A percentile compares a stretch with the other conserved stretches of the same genome.
Evolutionary conservation across 2,888 invertebrate genomes (phyloP).

Genomic region (Diarsia dahlii): DNA sequence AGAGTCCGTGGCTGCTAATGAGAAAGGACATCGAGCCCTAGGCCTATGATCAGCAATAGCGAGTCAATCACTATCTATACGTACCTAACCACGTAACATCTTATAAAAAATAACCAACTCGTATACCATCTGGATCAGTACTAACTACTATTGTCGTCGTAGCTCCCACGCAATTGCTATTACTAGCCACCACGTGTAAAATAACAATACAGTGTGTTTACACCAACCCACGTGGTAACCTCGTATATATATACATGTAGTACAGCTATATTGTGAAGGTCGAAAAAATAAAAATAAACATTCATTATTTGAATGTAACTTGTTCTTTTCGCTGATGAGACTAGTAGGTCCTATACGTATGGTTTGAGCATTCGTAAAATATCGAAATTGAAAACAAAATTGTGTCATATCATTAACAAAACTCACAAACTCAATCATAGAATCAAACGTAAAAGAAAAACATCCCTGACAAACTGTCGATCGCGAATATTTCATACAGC

Average conservation of each 20-base stretch:
- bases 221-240: neutral
- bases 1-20: neutral
- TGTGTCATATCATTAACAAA: conserved; percentile 19
- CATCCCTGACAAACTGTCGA: conserved; percentile 30
- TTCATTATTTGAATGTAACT: neutral
- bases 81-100: too few relatives aligned
- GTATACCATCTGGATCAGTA: neutral
- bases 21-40: neutral
- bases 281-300: neutral
- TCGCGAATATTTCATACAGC: conserved; percentile 31
- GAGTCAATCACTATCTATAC: too few relatives aligned
- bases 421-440: conserved; percentile 12
- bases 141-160: neutral
- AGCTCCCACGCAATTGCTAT: neutral
- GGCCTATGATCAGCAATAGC: neutral
- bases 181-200: neutral
- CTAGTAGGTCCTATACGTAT: neutral
- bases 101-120: neutral
- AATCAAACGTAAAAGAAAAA: conserved; percentile 48
- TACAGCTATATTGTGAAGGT: neutral
- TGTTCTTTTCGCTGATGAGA: neutral
- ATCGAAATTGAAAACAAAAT: conserved; percentile 25
- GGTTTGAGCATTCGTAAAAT: neutral
- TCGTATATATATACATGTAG: neutral
- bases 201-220: neutral